A percentile compares a stretch with the other conserved stretches of the same genome.
Evolutionary conservation across 1,140 invertebrate species (phyloP).

Genomic region (Goniozus legneri): DNA sequence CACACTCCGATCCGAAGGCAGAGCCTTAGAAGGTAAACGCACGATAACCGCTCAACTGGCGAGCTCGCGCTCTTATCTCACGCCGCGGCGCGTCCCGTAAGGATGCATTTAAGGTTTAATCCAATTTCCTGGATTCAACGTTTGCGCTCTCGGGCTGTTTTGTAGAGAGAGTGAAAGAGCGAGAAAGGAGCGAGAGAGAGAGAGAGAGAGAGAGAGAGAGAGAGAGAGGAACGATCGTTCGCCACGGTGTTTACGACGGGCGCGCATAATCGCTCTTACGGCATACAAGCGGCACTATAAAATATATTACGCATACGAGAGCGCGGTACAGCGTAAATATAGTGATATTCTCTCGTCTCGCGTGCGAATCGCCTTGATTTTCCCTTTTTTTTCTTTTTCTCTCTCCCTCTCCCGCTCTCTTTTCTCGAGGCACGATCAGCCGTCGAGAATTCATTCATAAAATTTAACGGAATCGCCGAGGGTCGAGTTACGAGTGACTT

Average conservation of each 20-base stretch:
- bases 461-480: too few species aligned
- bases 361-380: too few species aligned
- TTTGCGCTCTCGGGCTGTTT: too few species aligned
- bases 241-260: slow-evolving; percentile 14
- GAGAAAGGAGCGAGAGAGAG: too few species aligned
- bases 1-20: too few species aligned
- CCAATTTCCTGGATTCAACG: slow-evolving; percentile 26
- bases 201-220: too few species aligned
- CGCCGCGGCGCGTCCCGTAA: slow-evolving; percentile 1
- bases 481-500: too few species aligned
- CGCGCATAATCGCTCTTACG: slow-evolving; percentile 14
- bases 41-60: slow-evolving; percentile 32
- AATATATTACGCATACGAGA: slow-evolving; percentile 12
- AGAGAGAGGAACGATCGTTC: too few species aligned
- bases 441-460: too few species aligned
- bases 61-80: slow-evolving; percentile 33
- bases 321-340: slow-evolving; percentile 11
- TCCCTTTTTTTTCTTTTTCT: too few species aligned
- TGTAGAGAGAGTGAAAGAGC: slow-evolving; percentile 5
- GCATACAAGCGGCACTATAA: slow-evolving; percentile 9
- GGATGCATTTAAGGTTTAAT: slow-evolving; percentile 24
- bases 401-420: too few species aligned
- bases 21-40: slow-evolving; percentile 27
- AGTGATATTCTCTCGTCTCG: slow-evolving; percentile 7
- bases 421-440: too few species aligned